Percentiles rank a stretch among this genome's conserved stretches.
These are phyloP conservation scores for Eidolon dupreanum DNA, from an alignment of 2,797 vertebrate genomes.

Conservation along the genomic window DNA sequence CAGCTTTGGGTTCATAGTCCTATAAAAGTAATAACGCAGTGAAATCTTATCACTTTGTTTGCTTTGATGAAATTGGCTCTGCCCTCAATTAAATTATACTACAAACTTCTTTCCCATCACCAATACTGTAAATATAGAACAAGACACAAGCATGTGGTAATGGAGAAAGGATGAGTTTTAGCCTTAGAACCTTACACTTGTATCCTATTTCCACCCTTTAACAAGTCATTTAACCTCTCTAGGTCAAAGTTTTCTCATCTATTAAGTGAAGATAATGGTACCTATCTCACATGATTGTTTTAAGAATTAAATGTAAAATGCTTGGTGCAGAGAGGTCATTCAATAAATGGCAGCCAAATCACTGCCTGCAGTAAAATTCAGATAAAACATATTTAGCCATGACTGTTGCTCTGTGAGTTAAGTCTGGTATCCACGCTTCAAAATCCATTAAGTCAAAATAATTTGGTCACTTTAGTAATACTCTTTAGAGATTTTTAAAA, in stretches of 20 bases:
- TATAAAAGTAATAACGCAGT: not conserved
- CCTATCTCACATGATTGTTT: conserved; percentile 19
- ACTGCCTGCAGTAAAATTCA: not conserved
- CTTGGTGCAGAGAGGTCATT: conserved; percentile 7
- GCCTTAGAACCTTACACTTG: not conserved
- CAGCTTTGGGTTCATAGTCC: not conserved
- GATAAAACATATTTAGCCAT: conserved; percentile 26
- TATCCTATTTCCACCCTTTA: not conserved
- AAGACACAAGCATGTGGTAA: not conserved
- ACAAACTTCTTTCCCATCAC: not conserved
- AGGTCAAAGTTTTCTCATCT: conserved; percentile 31
- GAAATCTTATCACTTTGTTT: conserved; percentile 27
- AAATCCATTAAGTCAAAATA: conserved; percentile 64
- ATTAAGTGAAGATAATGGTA: conserved; percentile 49
- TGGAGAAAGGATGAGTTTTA: not conserved
- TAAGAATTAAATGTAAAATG: conserved; percentile 56
- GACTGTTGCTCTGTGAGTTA: conserved; percentile 7
- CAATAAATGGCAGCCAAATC: conserved; percentile 23
- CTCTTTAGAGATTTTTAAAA: conserved; percentile 42
- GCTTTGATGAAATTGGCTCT: conserved; percentile 18
- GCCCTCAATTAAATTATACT: not conserved
- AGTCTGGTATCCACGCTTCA: conserved; percentile 29
- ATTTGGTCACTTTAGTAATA: conserved; percentile 60
- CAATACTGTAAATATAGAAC: conserved; percentile 15
- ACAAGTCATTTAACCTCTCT: conserved; percentile 8